phyloP scores from a whole-genome alignment of 2,888 invertebrate species.

The Anarsia innoxiella region DNA sequence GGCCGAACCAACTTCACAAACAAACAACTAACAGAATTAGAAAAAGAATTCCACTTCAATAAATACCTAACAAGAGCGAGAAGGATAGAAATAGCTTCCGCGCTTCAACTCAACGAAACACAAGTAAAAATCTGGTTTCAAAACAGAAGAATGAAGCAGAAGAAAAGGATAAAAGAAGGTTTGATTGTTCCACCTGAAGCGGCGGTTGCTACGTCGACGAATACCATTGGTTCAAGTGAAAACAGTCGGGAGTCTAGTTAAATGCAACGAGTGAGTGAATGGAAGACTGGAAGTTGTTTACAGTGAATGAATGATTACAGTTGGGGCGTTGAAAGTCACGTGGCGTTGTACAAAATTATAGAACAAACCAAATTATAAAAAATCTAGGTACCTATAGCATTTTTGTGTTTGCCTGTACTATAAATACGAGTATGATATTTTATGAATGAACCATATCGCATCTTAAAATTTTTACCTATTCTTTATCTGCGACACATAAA shows the following conservation, averaged over 20 bases:
- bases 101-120: constrained; percentile 96
- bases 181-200: constrained; percentile 77
- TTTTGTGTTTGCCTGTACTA: too few relatives aligned
- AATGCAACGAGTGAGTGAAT: constrained; percentile 17
- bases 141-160: constrained; percentile 98
- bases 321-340: too few relatives aligned
- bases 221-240: constrained; percentile 76
- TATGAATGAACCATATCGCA: too few relatives aligned
- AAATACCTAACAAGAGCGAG: constrained; percentile 98
- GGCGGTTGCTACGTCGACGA: constrained; percentile 54
- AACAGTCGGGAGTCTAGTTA: constrained; percentile 83
- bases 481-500: too few relatives aligned
- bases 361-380: too few relatives aligned
- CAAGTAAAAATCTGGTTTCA: constrained; percentile 99
- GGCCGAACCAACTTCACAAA: constrained; percentile 99
- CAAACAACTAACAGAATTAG: constrained; percentile 98
- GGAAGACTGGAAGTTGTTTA: neutral
- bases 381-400: too few relatives aligned
- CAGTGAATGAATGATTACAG: too few relatives aligned
- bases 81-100: constrained; percentile 97
- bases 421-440: too few relatives aligned
- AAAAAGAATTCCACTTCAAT: constrained; percentile 99
- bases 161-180: constrained; percentile 97
- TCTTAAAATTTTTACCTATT: too few relatives aligned
- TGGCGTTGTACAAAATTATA: too few relatives aligned